Evolutionary conservation across 2,113 vertebrate genomes (phyloP).

Genomic region (Xyliphius kryptos): DNA sequence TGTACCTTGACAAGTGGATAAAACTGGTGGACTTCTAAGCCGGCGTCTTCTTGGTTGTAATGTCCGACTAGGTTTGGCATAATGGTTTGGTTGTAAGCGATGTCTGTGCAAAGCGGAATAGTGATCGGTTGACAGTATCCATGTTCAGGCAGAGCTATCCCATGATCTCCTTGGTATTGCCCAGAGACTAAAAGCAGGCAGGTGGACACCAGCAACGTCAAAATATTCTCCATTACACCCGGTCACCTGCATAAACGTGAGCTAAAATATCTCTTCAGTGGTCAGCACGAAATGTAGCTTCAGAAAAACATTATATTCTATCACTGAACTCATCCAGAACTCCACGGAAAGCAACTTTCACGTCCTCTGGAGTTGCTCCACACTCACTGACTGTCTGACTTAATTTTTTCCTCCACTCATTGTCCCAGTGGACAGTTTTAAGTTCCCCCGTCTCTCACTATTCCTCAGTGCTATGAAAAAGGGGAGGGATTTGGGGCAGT

Average conservation of each 20-base stretch:
- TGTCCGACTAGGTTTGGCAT: constrained; percentile 91
- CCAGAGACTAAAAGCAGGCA: constrained; percentile 47
- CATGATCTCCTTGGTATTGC: constrained; percentile 81
- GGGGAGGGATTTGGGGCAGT: constrained; percentile 52
- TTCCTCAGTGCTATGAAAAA: constrained; percentile 13
- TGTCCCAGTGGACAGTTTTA: constrained; percentile 61
- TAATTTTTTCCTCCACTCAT: constrained; percentile 57
- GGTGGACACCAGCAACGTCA: constrained; percentile 48
- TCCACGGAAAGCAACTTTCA: background rate
- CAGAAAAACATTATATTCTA: background rate
- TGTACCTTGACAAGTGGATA: constrained; percentile 91
- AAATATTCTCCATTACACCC: constrained; percentile 44
- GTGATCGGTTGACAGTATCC: constrained; percentile 93
- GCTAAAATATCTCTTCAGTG: background rate
- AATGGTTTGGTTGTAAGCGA: constrained; percentile 93
- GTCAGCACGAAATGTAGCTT: constrained; percentile 8
- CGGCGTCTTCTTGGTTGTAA: constrained; percentile 92
- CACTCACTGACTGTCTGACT: constrained; percentile 43
- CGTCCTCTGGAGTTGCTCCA: constrained; percentile 17
- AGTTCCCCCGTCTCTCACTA: constrained; percentile 53
- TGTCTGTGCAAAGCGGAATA: constrained; percentile 90
- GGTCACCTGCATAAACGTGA: constrained; percentile 11
- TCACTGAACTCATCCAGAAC: background rate
- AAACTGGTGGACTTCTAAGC: constrained; percentile 91
- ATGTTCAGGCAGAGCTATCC: constrained; percentile 83